A percentile compares a stretch with the other conserved stretches of the same genome.
Conservation (phyloP, 2,113 vertebrate species). For the Hyperoodon ampullatus region DNA sequence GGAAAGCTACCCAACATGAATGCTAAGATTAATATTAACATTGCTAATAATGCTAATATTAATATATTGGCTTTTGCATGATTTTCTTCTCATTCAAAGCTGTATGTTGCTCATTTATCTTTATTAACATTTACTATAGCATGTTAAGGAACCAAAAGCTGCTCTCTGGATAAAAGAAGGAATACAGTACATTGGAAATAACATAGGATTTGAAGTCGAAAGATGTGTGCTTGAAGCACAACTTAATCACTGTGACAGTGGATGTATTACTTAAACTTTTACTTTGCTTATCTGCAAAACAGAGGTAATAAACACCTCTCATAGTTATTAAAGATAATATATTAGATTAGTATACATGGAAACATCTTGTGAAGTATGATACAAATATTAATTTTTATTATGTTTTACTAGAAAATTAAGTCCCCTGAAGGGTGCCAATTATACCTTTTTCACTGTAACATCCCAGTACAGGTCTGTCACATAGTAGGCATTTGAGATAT, state of each 20-base stretch:
- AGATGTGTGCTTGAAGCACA: background rate
- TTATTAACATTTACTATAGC: constrained; percentile 1
- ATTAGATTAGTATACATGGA: background rate
- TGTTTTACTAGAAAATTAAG: constrained; percentile 32
- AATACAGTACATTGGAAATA: background rate
- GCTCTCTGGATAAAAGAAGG: background rate
- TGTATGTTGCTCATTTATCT: background rate
- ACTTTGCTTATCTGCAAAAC: background rate
- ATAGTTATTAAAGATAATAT: background rate
- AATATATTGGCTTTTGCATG: background rate
- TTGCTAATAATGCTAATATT: background rate
- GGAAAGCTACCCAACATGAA: constrained; percentile 20
- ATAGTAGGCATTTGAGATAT: background rate
- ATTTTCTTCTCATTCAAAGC: constrained; percentile 31
- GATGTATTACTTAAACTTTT: background rate
- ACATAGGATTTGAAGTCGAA: background rate
- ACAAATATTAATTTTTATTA: constrained; percentile 25
- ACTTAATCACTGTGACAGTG: background rate
- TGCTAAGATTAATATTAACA: background rate
- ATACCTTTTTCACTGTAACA: background rate
- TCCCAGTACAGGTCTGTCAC: background rate
- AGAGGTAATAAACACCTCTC: background rate
- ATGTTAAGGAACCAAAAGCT: background rate
- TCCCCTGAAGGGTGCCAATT: background rate
- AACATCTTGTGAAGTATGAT: background rate